Base-by-base conservation (phyloP, 2,888 invertebrate species). In the Aleiodes testaceus region DNA sequence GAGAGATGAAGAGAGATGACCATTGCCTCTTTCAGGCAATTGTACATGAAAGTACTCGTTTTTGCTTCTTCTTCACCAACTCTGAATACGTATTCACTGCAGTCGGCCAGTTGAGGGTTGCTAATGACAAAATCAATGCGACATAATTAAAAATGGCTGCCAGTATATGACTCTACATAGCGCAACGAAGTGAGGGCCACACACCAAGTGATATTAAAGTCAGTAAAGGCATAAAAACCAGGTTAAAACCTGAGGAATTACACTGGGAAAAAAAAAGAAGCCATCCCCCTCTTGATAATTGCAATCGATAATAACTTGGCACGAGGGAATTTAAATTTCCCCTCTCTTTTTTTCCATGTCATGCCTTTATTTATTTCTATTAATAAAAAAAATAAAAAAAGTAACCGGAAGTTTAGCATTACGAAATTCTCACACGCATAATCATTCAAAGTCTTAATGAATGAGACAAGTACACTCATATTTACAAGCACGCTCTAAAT, bases 101-200 rank as follows among this genome's bases (percentile, higher is more conserved):
- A 42, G 59, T 59, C 67, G 74, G 77, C 73, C 79, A 75, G 79
- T 75, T 79, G 77, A 80, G 82, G 84, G 84, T 81, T 80, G 83
- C 85, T 86, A 85, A 86, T 86, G 85, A 86, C 85, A 85, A 85
- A 85, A 85, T 86, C 85, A 86, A 86, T 85, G 86, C 85, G 85
- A 85, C 84, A 86, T 86, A 86, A 86, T 86, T 86, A 86, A 84
- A 83, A 82, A 84, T 84, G 84, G 84, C 83, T 74, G 76, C 70
- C 12, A 45, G 63, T 44, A 45, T 14, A 44, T 45, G 55, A 22
- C 70, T 66, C 36, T 49, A 52, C 36, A 52, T 26, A 26, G 22
- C 30, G 49, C 49, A 22, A 55, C 55, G 20, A 36, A 20, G 26
- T 47, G 36, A 66, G 49, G 66, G 26, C 49, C 42, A 64, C n/a